Evolutionary conservation across 2,113 vertebrate genomes (phyloP).

Genomic region (Abramis brama): DNA sequence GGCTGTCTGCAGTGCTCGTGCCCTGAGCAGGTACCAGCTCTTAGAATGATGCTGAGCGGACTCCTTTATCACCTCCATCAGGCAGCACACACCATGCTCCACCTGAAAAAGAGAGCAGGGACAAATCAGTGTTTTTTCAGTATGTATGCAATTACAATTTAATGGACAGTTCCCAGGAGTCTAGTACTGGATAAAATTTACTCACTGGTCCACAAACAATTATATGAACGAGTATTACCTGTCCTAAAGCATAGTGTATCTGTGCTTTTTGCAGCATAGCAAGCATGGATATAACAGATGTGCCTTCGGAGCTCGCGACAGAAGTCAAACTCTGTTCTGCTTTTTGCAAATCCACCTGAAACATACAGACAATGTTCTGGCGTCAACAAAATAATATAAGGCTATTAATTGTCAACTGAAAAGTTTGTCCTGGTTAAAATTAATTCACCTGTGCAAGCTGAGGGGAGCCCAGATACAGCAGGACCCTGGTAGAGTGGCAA

Average conservation of each 20-base stretch:
- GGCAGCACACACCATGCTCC: slow-evolving; percentile 71
- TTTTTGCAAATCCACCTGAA: slow-evolving; percentile 75
- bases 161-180: background rate
- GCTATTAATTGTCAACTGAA: background rate
- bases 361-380: slow-evolving; percentile 54
- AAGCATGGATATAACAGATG: slow-evolving; percentile 71
- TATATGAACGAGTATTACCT: slow-evolving; percentile 64
- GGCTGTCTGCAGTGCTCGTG: slow-evolving; percentile 77
- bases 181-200: background rate
- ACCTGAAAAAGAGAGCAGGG: slow-evolving; percentile 70
- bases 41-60: slow-evolving; percentile 80
- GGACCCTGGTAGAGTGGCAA: slow-evolving; percentile 79
- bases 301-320: slow-evolving; percentile 60
- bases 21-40: slow-evolving; percentile 87
- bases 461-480: slow-evolving; percentile 81
- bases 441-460: slow-evolving; percentile 79
- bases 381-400: background rate
- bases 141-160: background rate
- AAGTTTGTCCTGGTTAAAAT: background rate
- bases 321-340: slow-evolving; percentile 69
- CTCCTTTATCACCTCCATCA: slow-evolving; percentile 80
- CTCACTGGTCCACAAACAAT: background rate
- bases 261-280: slow-evolving; percentile 77
- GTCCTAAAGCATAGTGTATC: slow-evolving; percentile 71
- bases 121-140: background rate